These are phyloP conservation scores for Abrostola triplasia DNA, from an alignment of 2,888 invertebrate species.

Conservation along the genomic window DNA sequence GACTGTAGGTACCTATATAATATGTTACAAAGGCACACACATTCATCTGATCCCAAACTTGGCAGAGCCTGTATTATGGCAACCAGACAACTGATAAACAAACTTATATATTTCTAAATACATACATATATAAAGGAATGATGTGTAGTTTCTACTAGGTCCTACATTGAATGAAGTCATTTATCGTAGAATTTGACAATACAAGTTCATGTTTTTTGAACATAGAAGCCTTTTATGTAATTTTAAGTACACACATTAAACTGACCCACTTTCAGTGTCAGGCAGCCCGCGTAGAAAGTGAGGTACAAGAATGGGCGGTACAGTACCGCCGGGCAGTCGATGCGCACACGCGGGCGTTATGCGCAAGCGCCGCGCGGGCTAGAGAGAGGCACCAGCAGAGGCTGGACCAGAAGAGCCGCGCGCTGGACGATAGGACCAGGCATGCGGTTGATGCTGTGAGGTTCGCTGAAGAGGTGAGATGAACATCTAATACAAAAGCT, in stretches of 20 bases:
- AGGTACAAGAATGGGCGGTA: conserved; percentile 90
- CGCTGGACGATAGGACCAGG: conserved; percentile 85
- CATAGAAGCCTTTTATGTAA: too few relatives aligned
- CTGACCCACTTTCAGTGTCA: conserved; percentile 66
- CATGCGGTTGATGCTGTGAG: conserved; percentile 89
- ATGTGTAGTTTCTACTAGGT: too few relatives aligned
- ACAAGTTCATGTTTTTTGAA: too few relatives aligned
- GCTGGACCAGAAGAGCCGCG: conserved; percentile 76
- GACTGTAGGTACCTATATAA: too few relatives aligned
- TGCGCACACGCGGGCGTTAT: conserved; percentile 87
- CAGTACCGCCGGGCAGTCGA: conserved; percentile 90
- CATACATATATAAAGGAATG: too few relatives aligned
- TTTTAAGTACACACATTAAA: not conserved
- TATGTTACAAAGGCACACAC: too few relatives aligned
- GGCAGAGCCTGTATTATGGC: too few relatives aligned
- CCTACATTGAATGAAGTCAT: too few relatives aligned
- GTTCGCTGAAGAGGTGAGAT: conserved; percentile 89
- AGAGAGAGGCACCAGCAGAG: conserved; percentile 81
- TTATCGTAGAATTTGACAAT: too few relatives aligned
- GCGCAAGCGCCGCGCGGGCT: conserved; percentile 85
- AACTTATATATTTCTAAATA: too few relatives aligned
- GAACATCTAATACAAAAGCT: not conserved
- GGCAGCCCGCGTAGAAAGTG: conserved; percentile 85
- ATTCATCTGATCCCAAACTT: too few relatives aligned
- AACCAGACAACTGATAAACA: too few relatives aligned